phyloP scores from a whole-genome alignment of 2,113 vertebrate species.

The Percina caprodes region DNA sequence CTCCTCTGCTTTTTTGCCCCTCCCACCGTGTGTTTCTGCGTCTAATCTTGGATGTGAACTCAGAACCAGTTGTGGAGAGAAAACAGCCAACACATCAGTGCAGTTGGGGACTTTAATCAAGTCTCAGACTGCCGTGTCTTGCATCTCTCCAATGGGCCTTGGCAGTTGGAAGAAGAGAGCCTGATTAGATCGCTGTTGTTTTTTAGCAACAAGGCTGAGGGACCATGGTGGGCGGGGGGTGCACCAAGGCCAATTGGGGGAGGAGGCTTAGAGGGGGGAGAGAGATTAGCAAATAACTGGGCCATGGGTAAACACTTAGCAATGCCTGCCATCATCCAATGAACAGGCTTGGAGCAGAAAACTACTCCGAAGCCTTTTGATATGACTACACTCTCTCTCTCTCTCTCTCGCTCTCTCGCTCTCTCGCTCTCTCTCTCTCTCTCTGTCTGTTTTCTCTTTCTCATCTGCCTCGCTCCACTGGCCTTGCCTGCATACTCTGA shows the following conservation, averaged over 20 bases:
- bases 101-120: slow-evolving; percentile 67
- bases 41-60: slow-evolving; percentile 36
- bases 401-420: slow-evolving; percentile 1
- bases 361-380: slow-evolving; percentile 70
- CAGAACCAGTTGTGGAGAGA: slow-evolving; percentile 20
- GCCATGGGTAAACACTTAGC: slow-evolving; percentile 81
- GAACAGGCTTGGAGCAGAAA: slow-evolving; percentile 64
- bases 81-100: slow-evolving; percentile 29
- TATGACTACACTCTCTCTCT: slow-evolving; percentile 57
- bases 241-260: slow-evolving; percentile 69
- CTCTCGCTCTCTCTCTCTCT: slow-evolving; percentile 3
- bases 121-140: slow-evolving; percentile 49
- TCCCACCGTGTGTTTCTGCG: slow-evolving; percentile 2
- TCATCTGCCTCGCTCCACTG: slow-evolving; percentile 63
- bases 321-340: slow-evolving; percentile 70
- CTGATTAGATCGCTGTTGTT: slow-evolving; percentile 79
- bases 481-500: slow-evolving; percentile 71
- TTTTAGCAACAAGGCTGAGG: slow-evolving; percentile 64
- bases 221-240: slow-evolving; percentile 48
- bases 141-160: slow-evolving; percentile 63
- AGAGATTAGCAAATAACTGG: slow-evolving; percentile 82
- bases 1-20: not conserved
- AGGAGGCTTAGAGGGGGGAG: slow-evolving; percentile 33
- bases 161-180: slow-evolving; percentile 63
- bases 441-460: slow-evolving; percentile 35